Evolutionary conservation across 2,113 vertebrate species (phyloP).

Genomic region (Myiozetetes cayanensis): DNA sequence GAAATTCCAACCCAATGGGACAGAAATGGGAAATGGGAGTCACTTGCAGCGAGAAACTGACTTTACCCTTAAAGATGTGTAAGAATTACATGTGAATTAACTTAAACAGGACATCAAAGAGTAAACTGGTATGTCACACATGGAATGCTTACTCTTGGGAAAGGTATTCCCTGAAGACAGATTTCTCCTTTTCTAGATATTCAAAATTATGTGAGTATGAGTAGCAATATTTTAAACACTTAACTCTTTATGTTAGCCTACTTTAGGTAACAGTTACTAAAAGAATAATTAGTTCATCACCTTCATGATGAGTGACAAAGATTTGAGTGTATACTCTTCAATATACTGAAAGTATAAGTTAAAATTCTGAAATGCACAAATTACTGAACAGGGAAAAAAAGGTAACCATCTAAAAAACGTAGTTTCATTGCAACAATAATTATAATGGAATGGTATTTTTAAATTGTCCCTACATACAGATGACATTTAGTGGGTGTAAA

Average conservation of each 20-base stretch:
- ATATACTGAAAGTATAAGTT: background rate
- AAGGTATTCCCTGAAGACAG: background rate
- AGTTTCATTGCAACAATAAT: background rate
- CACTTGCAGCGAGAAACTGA: background rate
- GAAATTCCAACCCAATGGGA: background rate
- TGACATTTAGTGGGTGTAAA: background rate
- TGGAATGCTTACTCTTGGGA: background rate
- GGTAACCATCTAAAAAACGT: background rate
- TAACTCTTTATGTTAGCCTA: background rate
- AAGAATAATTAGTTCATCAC: background rate
- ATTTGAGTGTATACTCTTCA: background rate
- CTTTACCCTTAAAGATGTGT: background rate
- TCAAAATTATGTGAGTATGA: background rate
- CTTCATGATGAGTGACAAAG: background rate
- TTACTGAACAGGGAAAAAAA: background rate
- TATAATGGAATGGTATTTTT: background rate
- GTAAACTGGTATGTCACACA: accelerated
- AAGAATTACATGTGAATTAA: background rate
- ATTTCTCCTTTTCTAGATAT: background rate
- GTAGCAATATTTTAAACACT: background rate
- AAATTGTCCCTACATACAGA: background rate
- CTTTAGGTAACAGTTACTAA: background rate
- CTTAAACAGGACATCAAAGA: background rate
- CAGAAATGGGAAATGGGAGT: background rate
- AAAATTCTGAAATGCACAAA: background rate